Conservation (phyloP, 64 coral and sea anemone genomes). For the Hydrozoanthus tunicans region DNA sequence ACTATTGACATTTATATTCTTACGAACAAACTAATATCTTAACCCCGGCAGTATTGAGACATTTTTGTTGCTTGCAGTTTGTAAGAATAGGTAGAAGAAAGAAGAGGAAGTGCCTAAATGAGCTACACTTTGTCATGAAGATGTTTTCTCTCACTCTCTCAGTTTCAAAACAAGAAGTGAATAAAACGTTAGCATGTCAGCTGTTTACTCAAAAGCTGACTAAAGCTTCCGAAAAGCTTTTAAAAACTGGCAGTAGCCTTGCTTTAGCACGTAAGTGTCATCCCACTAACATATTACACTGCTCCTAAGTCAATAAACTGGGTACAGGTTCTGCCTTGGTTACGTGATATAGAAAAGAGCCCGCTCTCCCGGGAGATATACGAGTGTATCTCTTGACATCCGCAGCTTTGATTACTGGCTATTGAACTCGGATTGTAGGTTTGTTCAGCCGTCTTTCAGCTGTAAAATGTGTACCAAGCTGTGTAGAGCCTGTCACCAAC, state of each 20-base stretch:
- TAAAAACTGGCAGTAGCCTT: slow-evolving; percentile 9
- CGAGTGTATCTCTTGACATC: slow-evolving; percentile 14
- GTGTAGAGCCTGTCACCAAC: not conserved
- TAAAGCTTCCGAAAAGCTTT: slow-evolving; percentile 38
- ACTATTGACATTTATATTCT: not conserved
- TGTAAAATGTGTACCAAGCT: slow-evolving; percentile 15
- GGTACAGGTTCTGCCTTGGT: not conserved
- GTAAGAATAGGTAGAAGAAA: not conserved
- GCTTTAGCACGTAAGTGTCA: slow-evolving; percentile 5
- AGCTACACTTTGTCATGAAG: not conserved
- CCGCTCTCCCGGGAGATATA: slow-evolving; percentile 37
- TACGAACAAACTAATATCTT: too few species aligned
- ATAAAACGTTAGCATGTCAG: not conserved
- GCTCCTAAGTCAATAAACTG: slow-evolving; percentile 53
- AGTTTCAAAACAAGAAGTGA: slow-evolving; percentile 2
- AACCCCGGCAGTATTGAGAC: too few species aligned
- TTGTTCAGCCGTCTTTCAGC: slow-evolving; percentile 56
- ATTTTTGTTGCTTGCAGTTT: not conserved
- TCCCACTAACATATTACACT: slow-evolving; percentile 7
- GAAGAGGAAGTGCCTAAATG: too few species aligned
- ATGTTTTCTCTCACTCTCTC: not conserved
- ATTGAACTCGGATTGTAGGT: not conserved
- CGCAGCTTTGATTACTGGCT: slow-evolving; percentile 5
- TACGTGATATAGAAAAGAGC: not conserved
- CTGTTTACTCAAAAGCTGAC: slow-evolving; percentile 43